These are phyloP conservation scores for Eulimnadia texana DNA, from an alignment of 1,140 invertebrate species.

Conservation along the genomic window DNA sequence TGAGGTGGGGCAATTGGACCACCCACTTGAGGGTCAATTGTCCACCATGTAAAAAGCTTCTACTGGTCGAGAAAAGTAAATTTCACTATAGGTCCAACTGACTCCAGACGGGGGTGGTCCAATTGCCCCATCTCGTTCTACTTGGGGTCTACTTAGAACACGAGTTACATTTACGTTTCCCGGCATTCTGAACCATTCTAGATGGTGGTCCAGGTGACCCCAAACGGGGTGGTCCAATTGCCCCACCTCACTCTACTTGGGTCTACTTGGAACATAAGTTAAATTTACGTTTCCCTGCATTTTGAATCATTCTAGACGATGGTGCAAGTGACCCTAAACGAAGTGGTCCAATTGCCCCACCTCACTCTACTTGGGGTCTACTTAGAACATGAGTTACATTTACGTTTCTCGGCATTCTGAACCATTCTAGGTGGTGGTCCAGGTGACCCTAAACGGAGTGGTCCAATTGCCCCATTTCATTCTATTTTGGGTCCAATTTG, in stretches of 20 bases:
- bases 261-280: not conserved
- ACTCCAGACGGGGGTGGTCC: not conserved
- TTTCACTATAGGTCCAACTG: no score
- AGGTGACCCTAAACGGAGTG: not conserved
- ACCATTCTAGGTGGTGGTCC: not conserved
- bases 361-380: no score
- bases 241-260: not conserved
- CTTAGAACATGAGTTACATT: no score
- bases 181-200: not conserved
- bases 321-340: no score
- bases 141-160: no score
- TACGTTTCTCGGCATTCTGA: not conserved
- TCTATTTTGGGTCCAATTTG: not conserved
- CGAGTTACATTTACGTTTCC: not conserved
- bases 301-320: not conserved
- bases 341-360: not conserved
- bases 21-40: no score
- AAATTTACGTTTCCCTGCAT: not conserved
- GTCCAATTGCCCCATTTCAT: not conserved
- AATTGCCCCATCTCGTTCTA: not conserved
- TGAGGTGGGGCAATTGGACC: no score
- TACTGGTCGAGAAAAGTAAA: no score
- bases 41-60: no score
- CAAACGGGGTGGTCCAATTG: not conserved
- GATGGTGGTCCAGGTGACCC: not conserved